Evolutionary conservation across 1,140 invertebrate species (phyloP).

Genomic region (Seison nebaliae): DNA sequence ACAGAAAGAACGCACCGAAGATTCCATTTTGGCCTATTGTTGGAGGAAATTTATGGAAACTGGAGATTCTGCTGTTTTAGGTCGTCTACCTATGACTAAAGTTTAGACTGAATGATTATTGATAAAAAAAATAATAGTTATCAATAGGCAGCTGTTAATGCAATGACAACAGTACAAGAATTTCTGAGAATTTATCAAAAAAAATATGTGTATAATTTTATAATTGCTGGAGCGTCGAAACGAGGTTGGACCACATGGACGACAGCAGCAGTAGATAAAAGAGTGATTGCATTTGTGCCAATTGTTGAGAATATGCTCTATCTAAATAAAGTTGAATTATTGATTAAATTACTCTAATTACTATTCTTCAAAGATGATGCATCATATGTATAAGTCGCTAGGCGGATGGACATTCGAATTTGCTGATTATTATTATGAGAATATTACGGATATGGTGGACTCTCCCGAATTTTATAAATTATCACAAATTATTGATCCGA

Average conservation of each 20-base stretch:
- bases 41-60: constrained; percentile 18
- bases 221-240: constrained; percentile 9
- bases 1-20: constrained; percentile 16
- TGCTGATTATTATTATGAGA: constrained; percentile 10
- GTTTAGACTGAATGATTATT: too few species aligned
- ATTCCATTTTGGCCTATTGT: constrained; percentile 20
- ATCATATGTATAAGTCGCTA: constrained; percentile 18
- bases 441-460: constrained; percentile 10
- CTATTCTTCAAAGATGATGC: constrained; percentile 20
- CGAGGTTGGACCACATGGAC: constrained; percentile 13
- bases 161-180: too few species aligned
- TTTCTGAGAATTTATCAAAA: not conserved
- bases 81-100: constrained; percentile 21
- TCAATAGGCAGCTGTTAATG: too few species aligned
- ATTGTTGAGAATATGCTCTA: constrained; percentile 22
- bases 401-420: constrained; percentile 13
- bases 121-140: too few species aligned
- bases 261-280: constrained; percentile 12
- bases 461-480: constrained; percentile 1
- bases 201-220: constrained; percentile 6
- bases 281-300: constrained; percentile 20
- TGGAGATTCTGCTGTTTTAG: constrained; percentile 5
- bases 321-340: constrained; percentile 18
- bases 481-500: constrained; percentile 11
- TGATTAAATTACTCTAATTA: too few species aligned